Percentiles rank a stretch among this genome's conserved stretches.
Evolutionary conservation across 2,113 vertebrate species (phyloP).

Genomic region (Heteronetta atricapilla): DNA sequence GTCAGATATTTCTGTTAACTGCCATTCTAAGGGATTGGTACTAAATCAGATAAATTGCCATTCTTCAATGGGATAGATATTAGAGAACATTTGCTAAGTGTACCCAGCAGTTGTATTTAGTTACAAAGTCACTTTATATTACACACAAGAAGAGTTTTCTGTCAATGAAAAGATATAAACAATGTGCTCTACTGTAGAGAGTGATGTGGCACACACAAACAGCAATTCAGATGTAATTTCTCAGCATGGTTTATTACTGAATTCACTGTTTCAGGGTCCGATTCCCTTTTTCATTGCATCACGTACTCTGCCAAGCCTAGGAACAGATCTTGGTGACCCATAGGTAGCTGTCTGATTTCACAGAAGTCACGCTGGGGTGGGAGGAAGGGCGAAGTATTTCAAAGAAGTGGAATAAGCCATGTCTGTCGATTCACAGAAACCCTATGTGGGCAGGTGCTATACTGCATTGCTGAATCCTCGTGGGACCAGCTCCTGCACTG

Average conservation of each 20-base stretch:
- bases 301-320: background rate
- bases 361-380: rapidly evolving
- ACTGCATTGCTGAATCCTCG: rapidly evolving
- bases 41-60: background rate
- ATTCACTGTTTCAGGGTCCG: background rate
- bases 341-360: background rate
- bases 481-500: background rate
- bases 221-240: background rate
- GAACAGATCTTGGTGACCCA: background rate
- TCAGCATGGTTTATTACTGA: background rate
- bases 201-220: rapidly evolving
- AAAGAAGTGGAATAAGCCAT: background rate
- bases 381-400: background rate
- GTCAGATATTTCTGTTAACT: background rate
- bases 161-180: background rate
- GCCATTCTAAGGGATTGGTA: background rate
- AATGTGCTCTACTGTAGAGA: background rate
- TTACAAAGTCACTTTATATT: background rate
- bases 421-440: rapidly evolving
- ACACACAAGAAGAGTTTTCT: background rate
- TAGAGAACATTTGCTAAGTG: background rate
- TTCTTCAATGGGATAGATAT: background rate
- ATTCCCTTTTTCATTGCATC: background rate
- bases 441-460: rapidly evolving
- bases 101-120: rapidly evolving